Evolutionary conservation across 2,888 invertebrate genomes (phyloP), one percentile per base, ranked within the genome.

Genomic region (Galerucella calmariensis): DNA sequence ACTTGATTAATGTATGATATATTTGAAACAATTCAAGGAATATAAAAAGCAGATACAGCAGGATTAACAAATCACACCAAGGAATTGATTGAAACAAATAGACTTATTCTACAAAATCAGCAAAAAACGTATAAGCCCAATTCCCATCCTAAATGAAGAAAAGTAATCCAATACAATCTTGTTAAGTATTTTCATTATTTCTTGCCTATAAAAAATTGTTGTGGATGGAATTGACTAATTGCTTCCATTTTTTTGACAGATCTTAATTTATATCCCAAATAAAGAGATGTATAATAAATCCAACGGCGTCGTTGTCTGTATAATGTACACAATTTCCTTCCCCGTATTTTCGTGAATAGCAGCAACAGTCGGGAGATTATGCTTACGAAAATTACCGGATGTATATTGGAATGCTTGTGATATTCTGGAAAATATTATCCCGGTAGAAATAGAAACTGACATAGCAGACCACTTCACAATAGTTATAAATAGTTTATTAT

Each of bases 201-300:
- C 70, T 53, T 53, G 66, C 46, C 10, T 56, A 62, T 41, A 74
- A 67, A 63, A 74, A 70, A 67, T 70, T 74, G 74, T 74, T 74
- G 74, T 74, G 66, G 61, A 67, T 70, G 70, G 70, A 70, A 74
- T 70, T 70, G 74, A 70, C 74, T 74, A 74, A 74, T 70, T 74
- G 70, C 69, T 69, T 74, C 61, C 67, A 69, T 67, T 74, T 74
- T 74, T 74, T 74, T 27, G 62, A 67, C 69, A 53, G 67, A 74
- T 67, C 70, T 53, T 70, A 70, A 74, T 74, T 74, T 74, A 70
- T 74, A 68, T 53, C 61, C 56, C 48, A 56, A 69, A 69, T 48
- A 24, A 69, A 46, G 56, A 48, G 73, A 53, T 41, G 14, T 62
- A 69, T 59, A 41, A 44, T 35, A 68, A 41, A n/a, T 16, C 20